Evolutionary conservation across 92 coral and sea anemone genomes (phyloP).

Genomic region (Epizoanthus stellaris): DNA sequence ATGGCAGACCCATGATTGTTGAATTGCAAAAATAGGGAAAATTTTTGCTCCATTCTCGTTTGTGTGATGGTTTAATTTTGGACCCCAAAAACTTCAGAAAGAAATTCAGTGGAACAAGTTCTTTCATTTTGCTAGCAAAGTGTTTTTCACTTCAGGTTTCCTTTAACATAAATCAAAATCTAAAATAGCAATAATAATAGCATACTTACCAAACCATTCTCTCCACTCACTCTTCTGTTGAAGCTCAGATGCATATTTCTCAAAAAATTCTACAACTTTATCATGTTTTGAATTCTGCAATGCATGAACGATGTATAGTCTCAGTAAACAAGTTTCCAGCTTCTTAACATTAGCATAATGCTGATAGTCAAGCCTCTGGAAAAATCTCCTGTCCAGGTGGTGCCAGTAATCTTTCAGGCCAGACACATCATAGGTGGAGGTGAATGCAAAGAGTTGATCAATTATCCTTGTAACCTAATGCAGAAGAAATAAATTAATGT

Average conservation of each 20-base stretch:
- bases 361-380: constrained; percentile 88
- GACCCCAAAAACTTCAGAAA: too few species aligned
- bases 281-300: constrained; percentile 92
- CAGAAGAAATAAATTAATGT: not conserved
- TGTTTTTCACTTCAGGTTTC: too few species aligned
- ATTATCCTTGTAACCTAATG: constrained; percentile 89
- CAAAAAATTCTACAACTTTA: constrained; percentile 94
- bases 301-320: constrained; percentile 92
- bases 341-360: constrained; percentile 90
- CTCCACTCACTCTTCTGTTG: constrained; percentile 94
- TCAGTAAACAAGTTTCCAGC: constrained; percentile 88
- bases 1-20: too few species aligned
- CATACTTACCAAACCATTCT: constrained; percentile 97
- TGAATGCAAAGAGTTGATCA: constrained; percentile 85
- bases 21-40: not conserved
- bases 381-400: constrained; percentile 82
- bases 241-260: constrained; percentile 92
- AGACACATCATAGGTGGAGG: constrained; percentile 77
- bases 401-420: constrained; percentile 92
- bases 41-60: not conserved
- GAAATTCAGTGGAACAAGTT: too few species aligned
- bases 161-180: too few species aligned
- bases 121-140: too few species aligned
- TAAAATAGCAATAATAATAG: not conserved
- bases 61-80: too few species aligned